These are phyloP conservation scores for Pardalotus punctatus DNA, from an alignment of 2,113 vertebrate genomes.

Conservation along the genomic window DNA sequence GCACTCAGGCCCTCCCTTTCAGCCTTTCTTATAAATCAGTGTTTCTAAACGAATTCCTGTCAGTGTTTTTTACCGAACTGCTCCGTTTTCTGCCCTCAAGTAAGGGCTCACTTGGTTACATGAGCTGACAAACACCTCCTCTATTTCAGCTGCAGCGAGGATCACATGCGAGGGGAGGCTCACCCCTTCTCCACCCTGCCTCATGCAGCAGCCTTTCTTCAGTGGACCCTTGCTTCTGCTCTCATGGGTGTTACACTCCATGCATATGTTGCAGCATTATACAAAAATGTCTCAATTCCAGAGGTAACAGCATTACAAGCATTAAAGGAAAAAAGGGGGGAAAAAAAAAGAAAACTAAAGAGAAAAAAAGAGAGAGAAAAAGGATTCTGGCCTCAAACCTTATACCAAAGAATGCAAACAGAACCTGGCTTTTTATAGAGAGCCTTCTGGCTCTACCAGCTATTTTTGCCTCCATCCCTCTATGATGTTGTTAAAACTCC, in stretches of 20 bases:
- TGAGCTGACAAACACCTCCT: background rate
- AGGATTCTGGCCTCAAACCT: background rate
- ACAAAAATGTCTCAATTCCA: background rate
- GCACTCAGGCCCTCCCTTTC: background rate
- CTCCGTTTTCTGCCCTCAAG: background rate
- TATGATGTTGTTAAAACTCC: rapidly evolving
- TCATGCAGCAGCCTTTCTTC: background rate
- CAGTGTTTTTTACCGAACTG: background rate
- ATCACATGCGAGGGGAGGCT: background rate
- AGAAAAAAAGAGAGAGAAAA: rapidly evolving
- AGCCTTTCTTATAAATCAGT: background rate
- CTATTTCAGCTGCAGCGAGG: background rate
- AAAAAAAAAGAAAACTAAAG: rapidly evolving
- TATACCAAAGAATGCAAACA: background rate
- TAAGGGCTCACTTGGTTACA: background rate
- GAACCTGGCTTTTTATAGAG: background rate
- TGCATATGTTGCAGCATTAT: rapidly evolving
- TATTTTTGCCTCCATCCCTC: background rate
- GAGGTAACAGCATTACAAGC: background rate
- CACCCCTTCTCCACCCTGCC: background rate
- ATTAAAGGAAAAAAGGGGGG: rapidly evolving
- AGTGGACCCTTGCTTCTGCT: background rate
- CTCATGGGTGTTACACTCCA: background rate
- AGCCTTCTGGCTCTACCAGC: background rate
- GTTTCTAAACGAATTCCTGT: background rate